These are phyloP conservation scores for Pitta sordida DNA, from an alignment of 2,113 vertebrate species.

Conservation along the genomic window DNA sequence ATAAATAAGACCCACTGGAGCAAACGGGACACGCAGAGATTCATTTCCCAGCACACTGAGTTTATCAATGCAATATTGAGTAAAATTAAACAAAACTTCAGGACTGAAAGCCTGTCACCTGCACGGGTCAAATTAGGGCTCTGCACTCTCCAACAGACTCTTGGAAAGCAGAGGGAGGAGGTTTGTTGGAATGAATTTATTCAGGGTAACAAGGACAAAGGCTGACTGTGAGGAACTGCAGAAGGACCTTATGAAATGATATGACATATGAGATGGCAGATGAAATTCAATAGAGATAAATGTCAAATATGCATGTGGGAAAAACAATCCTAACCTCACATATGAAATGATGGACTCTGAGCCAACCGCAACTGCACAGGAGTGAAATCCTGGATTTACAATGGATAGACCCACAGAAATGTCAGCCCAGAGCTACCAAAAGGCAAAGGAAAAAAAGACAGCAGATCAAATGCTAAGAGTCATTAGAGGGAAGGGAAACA, in stretches of 20 bases:
- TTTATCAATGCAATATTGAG: not conserved
- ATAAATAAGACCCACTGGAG: not conserved
- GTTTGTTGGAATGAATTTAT: not conserved
- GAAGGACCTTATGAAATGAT: slow-evolving; percentile 24
- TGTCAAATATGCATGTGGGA: slow-evolving; percentile 28
- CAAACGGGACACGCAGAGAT: not conserved
- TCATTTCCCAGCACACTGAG: not conserved
- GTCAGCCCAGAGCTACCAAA: not conserved
- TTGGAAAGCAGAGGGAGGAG: not conserved
- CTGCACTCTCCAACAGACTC: not conserved
- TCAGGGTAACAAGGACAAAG: slow-evolving; percentile 29
- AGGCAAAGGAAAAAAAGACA: not conserved
- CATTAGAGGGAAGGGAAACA: not conserved
- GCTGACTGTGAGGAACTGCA: slow-evolving; percentile 10
- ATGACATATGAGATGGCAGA: slow-evolving; percentile 17
- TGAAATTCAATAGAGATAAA: slow-evolving; percentile 43
- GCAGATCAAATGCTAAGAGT: not conserved
- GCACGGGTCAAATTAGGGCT: not conserved
- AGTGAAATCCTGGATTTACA: not conserved
- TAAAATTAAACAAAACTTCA: not conserved
- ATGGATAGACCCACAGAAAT: not conserved
- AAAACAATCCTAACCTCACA: not conserved
- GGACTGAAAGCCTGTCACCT: not conserved
- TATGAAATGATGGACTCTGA: slow-evolving; percentile 10
- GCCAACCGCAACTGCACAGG: not conserved